These are phyloP conservation scores for Drosophila kanekoi DNA, from an alignment of 2,888 invertebrate species.

Conservation along the genomic window DNA sequence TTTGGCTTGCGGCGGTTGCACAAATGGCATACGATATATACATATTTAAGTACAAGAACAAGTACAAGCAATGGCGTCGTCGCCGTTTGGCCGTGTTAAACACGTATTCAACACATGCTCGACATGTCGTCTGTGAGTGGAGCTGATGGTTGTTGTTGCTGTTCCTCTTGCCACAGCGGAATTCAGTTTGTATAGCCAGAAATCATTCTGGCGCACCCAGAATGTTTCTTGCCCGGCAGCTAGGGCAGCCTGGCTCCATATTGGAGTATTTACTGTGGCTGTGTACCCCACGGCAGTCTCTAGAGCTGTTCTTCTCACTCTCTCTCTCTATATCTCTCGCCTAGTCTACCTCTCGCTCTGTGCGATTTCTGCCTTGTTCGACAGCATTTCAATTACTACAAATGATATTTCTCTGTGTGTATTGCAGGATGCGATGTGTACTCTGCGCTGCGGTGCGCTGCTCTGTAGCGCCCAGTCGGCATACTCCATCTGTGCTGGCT, in stretches of 20 bases:
- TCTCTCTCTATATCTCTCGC: neutral
- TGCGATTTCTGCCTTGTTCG: conserved; percentile 65
- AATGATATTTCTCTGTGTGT: conserved; percentile 62
- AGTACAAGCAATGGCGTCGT: conserved; percentile 36
- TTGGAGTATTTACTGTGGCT: conserved; percentile 20
- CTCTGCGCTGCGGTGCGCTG: conserved; percentile 4
- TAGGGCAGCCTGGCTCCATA: conserved; percentile 16
- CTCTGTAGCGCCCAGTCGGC: conserved; percentile 12
- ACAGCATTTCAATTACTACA: conserved; percentile 78
- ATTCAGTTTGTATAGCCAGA: conserved; percentile 72
- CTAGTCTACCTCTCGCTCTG: too few species aligned
- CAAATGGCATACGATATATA: conserved; percentile 59
- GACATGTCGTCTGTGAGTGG: conserved; percentile 66
- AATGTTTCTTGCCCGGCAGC: conserved; percentile 21
- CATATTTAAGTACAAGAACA: conserved; percentile 22
- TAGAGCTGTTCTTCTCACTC: conserved; percentile 3
- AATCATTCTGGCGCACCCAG: conserved; percentile 60
- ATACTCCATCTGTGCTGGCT: conserved; percentile 9
- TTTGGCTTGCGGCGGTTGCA: conserved; percentile 48
- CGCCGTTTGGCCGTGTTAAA: conserved; percentile 72
- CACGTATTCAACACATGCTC: conserved; percentile 79
- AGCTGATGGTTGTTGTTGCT: conserved; percentile 33
- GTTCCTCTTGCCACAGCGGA: conserved; percentile 36
- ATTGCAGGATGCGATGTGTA: conserved; percentile 33
- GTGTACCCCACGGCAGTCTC: conserved; percentile 16